phyloP scores from a whole-genome alignment of 2,113 vertebrate species.

The Smithornis capensis region DNA sequence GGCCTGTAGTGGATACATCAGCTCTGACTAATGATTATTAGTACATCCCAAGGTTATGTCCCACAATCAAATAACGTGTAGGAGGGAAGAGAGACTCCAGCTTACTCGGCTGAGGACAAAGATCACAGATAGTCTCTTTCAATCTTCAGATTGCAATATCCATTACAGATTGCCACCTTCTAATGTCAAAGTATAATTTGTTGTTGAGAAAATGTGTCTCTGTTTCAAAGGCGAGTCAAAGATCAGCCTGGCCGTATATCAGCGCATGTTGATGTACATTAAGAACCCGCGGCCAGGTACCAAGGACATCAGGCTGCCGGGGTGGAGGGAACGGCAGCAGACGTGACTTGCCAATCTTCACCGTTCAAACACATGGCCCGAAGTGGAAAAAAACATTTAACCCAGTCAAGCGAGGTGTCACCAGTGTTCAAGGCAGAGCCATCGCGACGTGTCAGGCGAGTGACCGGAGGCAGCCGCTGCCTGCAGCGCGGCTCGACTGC shows the following conservation, averaged over 20 bases:
- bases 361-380: slow-evolving; percentile 27
- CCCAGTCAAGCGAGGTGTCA: slow-evolving; percentile 21
- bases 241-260: slow-evolving; percentile 59
- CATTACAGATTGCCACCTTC: slow-evolving; percentile 70
- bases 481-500: background rate
- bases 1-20: slow-evolving; percentile 36
- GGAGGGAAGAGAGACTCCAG: slow-evolving; percentile 58
- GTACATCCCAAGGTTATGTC: slow-evolving; percentile 68
- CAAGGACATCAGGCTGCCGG: background rate
- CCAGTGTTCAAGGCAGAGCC: background rate
- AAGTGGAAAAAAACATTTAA: slow-evolving; percentile 32
- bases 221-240: slow-evolving; percentile 68
- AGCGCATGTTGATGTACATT: background rate
- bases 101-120: slow-evolving; percentile 46
- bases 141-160: slow-evolving; percentile 71
- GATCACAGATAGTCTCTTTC: slow-evolving; percentile 65
- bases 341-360: slow-evolving; percentile 38
- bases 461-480: background rate
- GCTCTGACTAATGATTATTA: slow-evolving; percentile 71
- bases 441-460: background rate
- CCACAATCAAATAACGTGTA: slow-evolving; percentile 64
- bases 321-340: background rate
- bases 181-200: slow-evolving; percentile 74
- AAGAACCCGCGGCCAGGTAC: slow-evolving; percentile 38
- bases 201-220: slow-evolving; percentile 45